These are phyloP conservation scores for Micoletzkya japonica DNA, from an alignment of 2,888 invertebrate species.

Conservation along the genomic window DNA sequence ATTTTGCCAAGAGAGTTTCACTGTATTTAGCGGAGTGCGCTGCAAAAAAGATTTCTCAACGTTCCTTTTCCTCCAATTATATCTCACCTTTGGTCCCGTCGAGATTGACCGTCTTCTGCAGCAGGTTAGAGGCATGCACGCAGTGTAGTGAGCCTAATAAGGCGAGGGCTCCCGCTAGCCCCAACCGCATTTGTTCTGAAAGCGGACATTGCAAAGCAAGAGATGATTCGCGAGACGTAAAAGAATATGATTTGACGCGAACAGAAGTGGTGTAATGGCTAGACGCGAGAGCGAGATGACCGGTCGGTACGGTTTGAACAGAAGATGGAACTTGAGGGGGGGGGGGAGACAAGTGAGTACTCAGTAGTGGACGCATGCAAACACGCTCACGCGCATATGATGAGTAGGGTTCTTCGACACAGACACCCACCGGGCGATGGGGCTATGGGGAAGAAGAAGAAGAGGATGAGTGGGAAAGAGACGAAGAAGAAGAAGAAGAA, in stretches of 20 bases:
- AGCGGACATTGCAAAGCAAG: neutral
- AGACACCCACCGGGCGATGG: neutral
- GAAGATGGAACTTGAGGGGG: neutral
- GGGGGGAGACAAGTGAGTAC: neutral
- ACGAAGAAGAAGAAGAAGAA: too few relatives aligned
- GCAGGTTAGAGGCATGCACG: neutral
- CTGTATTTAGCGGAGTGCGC: neutral
- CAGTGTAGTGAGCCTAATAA: neutral
- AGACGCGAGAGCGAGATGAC: neutral
- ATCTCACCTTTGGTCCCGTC: constrained; percentile 25
- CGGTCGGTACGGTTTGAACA: neutral
- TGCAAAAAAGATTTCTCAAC: neutral
- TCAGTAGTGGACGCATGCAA: neutral
- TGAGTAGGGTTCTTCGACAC: neutral
- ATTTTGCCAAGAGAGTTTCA: too few relatives aligned
- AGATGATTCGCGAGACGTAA: neutral
- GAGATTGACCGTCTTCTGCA: constrained; percentile 22
- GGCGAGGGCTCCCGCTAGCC: constrained; percentile 8
- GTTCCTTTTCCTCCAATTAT: neutral
- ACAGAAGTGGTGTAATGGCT: constrained; percentile 4
- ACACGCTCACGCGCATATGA: constrained; percentile 1
- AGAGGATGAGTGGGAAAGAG: constrained; percentile 14
- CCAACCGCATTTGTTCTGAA: constrained; percentile 2
- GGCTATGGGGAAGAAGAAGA: constrained; percentile 5
- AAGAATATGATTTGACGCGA: neutral